A percentile compares a stretch with the other conserved stretches of the same genome.
These are phyloP conservation scores for Ormyrus thymus DNA, from an alignment of 2,888 invertebrate genomes.

Conservation along the genomic window DNA sequence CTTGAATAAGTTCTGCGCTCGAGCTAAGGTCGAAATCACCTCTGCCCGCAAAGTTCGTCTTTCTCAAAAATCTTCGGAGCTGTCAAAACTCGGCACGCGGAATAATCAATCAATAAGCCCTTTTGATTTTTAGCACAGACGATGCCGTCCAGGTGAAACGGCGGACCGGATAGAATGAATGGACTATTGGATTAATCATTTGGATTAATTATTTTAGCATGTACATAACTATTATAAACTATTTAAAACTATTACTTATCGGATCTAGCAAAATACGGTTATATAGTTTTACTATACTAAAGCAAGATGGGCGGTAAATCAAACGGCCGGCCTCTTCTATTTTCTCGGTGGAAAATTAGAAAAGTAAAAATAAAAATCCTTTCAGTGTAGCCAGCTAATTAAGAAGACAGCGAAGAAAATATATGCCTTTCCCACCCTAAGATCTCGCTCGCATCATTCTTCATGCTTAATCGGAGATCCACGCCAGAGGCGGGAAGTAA, in stretches of 20 bases:
- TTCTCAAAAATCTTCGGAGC: too few species aligned
- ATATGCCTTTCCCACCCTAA: not conserved
- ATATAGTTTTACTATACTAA: not conserved
- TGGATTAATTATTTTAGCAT: not conserved
- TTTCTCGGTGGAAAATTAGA: not conserved
- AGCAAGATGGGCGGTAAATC: too few species aligned
- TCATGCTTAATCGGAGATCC: slow-evolving; percentile 26
- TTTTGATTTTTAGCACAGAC: too few species aligned
- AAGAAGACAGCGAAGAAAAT: not conserved
- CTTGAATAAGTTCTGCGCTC: not conserved
- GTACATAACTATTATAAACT: not conserved
- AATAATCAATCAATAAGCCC: too few species aligned
- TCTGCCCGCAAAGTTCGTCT: too few species aligned
- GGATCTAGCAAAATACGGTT: not conserved
- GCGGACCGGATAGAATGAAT: too few species aligned
- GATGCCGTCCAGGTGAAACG: too few species aligned
- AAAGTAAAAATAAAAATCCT: not conserved
- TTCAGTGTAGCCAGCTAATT: not conserved
- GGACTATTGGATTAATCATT: not conserved
- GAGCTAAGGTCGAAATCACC: too few species aligned
- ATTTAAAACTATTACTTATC: not conserved
- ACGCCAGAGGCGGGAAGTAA: not conserved
- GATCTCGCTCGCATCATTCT: slow-evolving; percentile 32
- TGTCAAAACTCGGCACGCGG: too few species aligned
- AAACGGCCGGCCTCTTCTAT: not conserved